Conservation (phyloP, 2,113 vertebrate species). For the Recurvirostra avosetta region DNA sequence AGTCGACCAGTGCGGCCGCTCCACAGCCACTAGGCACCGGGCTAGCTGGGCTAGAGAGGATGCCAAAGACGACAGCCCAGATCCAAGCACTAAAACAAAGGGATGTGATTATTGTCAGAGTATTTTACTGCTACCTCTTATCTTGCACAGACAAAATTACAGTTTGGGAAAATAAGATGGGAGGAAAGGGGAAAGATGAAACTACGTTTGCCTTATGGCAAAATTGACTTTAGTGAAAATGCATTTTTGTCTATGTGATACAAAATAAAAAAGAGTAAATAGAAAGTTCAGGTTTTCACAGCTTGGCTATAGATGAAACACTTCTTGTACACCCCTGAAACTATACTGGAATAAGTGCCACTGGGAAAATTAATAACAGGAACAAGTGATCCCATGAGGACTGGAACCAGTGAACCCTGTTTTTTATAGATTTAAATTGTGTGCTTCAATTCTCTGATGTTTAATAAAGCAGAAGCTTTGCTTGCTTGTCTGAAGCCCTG, state of each 20-base stretch:
- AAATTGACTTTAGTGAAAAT: constrained; percentile 1
- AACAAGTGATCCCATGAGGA: neutral
- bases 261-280: constrained; percentile 2
- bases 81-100: neutral
- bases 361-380: constrained; percentile 41
- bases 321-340: neutral
- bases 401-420: neutral
- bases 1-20: neutral
- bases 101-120: neutral
- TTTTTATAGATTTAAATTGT: constrained; percentile 9
- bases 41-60: neutral
- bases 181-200: neutral
- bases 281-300: neutral
- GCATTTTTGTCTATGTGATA: constrained; percentile 11
- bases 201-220: neutral
- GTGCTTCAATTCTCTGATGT: neutral
- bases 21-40: neutral
- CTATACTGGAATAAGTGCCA: neutral
- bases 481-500: neutral
- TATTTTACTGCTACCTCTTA: neutral
- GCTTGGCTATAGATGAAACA: constrained; percentile 14
- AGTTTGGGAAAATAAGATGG: constrained; percentile 12
- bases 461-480: constrained; percentile 15
- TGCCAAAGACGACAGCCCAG: neutral
- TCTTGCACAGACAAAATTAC: neutral